A percentile compares a stretch with the other conserved stretches of the same genome.
Conservation (phyloP, 2,113 vertebrate species). For the Eurypyga helias region DNA sequence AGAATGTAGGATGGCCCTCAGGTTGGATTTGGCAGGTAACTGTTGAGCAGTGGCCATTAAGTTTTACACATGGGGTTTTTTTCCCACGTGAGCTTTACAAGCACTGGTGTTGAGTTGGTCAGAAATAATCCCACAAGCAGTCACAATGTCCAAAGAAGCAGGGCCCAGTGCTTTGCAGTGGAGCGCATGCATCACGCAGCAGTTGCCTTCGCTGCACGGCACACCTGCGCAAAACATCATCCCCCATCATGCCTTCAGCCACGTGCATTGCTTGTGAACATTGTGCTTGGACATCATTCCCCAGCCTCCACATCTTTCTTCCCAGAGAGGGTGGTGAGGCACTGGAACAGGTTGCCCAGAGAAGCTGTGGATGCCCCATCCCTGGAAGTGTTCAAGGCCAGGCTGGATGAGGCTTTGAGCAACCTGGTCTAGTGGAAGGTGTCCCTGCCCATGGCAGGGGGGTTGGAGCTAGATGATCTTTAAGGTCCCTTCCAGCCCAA, state of each 20-base stretch:
- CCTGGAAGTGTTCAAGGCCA: no score
- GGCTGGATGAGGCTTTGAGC: no score
- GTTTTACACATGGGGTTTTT: accelerated
- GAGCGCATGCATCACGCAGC: neutral
- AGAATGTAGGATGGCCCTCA: neutral
- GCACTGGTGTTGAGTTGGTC: neutral
- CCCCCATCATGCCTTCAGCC: neutral
- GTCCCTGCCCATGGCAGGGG: no score
- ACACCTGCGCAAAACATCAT: neutral
- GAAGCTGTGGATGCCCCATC: no score
- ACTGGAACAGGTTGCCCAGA: no score
- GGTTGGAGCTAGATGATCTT: no score
- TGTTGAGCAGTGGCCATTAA: neutral
- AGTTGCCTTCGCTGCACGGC: neutral
- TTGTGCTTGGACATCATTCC: neutral
- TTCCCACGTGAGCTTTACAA: neutral
- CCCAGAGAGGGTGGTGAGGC: no score
- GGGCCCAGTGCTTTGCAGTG: neutral
- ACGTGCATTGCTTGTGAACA: neutral
- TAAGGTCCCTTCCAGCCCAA: no score
- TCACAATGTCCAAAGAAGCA: neutral
- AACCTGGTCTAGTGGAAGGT: no score
- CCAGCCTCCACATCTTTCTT: neutral
- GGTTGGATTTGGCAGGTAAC: neutral
- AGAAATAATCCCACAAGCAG: neutral